phyloP scores from a whole-genome alignment of 2,113 vertebrate species.

The Amazona guildingii region DNA sequence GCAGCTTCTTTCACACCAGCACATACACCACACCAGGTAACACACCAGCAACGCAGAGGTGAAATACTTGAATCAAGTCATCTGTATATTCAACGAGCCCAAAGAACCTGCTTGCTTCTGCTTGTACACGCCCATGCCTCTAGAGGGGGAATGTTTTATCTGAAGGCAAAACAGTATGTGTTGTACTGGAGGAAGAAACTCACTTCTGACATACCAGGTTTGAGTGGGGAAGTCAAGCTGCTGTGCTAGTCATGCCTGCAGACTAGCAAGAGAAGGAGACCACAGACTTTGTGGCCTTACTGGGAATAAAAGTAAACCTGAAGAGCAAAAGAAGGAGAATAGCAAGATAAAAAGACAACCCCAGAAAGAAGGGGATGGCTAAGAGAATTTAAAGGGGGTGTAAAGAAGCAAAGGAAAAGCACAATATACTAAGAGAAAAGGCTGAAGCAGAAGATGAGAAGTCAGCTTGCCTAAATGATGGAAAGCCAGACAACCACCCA shows the following conservation, averaged over 20 bases:
- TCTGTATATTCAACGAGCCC: background rate
- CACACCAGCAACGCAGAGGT: background rate
- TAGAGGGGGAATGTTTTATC: background rate
- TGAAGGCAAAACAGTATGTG: background rate
- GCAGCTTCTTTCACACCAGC: background rate
- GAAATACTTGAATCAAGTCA: background rate
- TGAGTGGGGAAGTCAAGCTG: background rate
- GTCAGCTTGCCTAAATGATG: background rate
- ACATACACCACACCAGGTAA: background rate
- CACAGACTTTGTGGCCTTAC: background rate
- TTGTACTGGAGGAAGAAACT: background rate
- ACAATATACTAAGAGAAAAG: background rate
- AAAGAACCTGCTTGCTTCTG: background rate
- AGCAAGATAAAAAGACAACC: background rate
- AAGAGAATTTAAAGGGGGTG: background rate
- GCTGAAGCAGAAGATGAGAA: background rate
- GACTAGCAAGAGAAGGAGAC: background rate
- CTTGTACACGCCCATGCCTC: background rate
- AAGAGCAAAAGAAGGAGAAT: background rate
- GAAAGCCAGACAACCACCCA: background rate
- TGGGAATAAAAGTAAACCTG: background rate
- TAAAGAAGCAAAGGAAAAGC: background rate
- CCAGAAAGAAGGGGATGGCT: background rate
- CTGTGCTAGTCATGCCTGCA: rapidly evolving
- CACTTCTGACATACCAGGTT: background rate